Evolutionary conservation across 1,140 invertebrate genomes (phyloP).

Genomic region (Parasteatoda tepidariorum): DNA sequence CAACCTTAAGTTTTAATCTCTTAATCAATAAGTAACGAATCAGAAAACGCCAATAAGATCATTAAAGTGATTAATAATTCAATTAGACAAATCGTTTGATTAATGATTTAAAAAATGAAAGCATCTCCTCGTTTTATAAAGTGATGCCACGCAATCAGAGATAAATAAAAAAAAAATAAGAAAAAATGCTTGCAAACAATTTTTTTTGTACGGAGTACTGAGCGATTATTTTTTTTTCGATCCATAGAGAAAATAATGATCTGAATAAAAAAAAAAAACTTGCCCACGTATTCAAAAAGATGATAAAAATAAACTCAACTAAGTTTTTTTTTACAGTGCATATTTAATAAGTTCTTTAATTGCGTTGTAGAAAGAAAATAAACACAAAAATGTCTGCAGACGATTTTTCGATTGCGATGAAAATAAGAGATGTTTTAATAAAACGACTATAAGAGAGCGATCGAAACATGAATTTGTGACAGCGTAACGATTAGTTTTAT

Average conservation of each 20-base stretch:
- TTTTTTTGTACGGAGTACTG: background rate
- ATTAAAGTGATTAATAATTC: background rate
- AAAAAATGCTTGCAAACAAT: background rate
- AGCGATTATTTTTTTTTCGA: too few relatives aligned
- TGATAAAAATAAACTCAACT: too few relatives aligned
- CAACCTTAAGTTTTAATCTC: background rate
- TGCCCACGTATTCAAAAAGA: too few relatives aligned
- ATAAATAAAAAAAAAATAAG: background rate
- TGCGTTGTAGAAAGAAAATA: background rate
- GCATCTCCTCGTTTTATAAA: background rate
- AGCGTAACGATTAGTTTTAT: conserved; percentile 11
- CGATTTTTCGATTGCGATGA: background rate
- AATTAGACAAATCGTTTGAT: background rate
- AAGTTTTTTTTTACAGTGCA: too few relatives aligned
- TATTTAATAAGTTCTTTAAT: background rate
- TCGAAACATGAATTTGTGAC: conserved; percentile 10
- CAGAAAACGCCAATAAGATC: background rate
- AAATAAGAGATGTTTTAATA: background rate
- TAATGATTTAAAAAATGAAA: background rate
- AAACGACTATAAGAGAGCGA: background rate
- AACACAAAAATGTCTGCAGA: background rate
- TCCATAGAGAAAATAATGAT: too few relatives aligned
- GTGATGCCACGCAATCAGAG: background rate
- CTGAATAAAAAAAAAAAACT: background rate
- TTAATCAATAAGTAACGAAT: background rate